Percentiles rank a stretch among this genome's conserved stretches.
phyloP scores from a whole-genome alignment of 2,797 vertebrate genomes.

The Sciaenops ocellatus region DNA sequence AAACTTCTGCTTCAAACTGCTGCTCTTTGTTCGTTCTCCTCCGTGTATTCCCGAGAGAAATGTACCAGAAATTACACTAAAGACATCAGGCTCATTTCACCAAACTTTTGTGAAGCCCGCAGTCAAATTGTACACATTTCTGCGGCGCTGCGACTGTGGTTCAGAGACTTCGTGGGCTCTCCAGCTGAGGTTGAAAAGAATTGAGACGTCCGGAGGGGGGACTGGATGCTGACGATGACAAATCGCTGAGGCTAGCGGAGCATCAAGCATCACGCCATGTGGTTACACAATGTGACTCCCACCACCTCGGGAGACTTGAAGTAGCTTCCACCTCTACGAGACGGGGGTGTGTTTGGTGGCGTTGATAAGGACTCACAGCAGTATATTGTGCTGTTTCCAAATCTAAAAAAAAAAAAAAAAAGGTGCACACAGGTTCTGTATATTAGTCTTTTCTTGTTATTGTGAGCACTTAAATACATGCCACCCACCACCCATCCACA shows the following conservation, averaged over 20 bases:
- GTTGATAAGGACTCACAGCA: conserved; percentile 29
- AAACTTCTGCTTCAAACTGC: background rate
- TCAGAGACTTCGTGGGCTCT: conserved; percentile 31
- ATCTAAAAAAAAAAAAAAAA: background rate
- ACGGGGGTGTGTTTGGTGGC: conserved; percentile 26
- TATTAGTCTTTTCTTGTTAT: background rate
- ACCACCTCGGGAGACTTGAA: conserved; percentile 58
- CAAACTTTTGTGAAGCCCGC: conserved; percentile 20
- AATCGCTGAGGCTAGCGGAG: conserved; percentile 63
- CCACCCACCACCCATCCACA: conserved; percentile 1
- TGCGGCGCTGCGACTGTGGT: conserved; percentile 31
- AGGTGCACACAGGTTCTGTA: background rate
- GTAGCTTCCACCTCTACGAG: conserved; percentile 44
- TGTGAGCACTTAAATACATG: background rate
- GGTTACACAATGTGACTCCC: conserved; percentile 64
- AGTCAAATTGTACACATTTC: conserved; percentile 32
- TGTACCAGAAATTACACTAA: conserved; percentile 2
- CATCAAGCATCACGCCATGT: conserved; percentile 58
- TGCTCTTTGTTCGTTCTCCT: conserved; percentile 8
- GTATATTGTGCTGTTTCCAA: conserved; percentile 27
- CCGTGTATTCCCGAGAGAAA: conserved; percentile 4
- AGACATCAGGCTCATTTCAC: conserved; percentile 31
- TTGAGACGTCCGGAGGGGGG: conserved; percentile 55
- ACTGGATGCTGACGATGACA: conserved; percentile 66
- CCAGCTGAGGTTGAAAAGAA: conserved; percentile 46